Conservation (phyloP, 2,888 invertebrate genomes). For the Limnephilus lunatus region DNA sequence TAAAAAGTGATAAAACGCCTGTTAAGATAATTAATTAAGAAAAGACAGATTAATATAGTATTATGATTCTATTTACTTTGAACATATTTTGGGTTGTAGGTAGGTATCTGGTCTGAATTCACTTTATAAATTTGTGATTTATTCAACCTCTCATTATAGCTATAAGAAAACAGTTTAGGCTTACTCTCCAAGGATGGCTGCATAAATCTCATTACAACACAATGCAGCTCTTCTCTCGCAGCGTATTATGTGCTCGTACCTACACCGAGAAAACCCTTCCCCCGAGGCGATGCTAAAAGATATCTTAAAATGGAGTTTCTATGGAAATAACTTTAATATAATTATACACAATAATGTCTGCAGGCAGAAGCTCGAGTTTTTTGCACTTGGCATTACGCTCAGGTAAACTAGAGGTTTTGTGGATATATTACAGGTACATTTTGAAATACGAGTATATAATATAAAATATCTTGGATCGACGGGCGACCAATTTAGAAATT, state of each 20-base stretch:
- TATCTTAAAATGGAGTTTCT: slow-evolving; percentile 30
- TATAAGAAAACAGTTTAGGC: not conserved
- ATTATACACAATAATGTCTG: not conserved
- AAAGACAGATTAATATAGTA: not conserved
- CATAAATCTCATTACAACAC: not conserved
- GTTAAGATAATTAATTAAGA: not conserved
- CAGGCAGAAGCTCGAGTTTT: not conserved
- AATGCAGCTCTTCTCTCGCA: not conserved
- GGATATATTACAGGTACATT: too few relatives aligned
- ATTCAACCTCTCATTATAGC: not conserved
- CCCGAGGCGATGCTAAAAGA: not conserved
- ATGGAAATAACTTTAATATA: slow-evolving; percentile 14
- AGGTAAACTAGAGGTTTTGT: not conserved
- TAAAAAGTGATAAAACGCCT: not conserved
- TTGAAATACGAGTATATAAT: too few relatives aligned
- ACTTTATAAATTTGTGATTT: not conserved
- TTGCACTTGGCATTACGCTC: not conserved
- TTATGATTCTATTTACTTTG: not conserved
- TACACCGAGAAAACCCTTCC: not conserved
- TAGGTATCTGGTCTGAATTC: not conserved
- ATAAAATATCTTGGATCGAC: not conserved
- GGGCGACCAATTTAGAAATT: not conserved
- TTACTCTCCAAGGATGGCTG: not conserved
- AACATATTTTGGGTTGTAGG: not conserved
- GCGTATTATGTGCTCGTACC: not conserved